Evolutionary conservation across 2,113 vertebrate genomes (phyloP).

Genomic region (Rostratula benghalensis): DNA sequence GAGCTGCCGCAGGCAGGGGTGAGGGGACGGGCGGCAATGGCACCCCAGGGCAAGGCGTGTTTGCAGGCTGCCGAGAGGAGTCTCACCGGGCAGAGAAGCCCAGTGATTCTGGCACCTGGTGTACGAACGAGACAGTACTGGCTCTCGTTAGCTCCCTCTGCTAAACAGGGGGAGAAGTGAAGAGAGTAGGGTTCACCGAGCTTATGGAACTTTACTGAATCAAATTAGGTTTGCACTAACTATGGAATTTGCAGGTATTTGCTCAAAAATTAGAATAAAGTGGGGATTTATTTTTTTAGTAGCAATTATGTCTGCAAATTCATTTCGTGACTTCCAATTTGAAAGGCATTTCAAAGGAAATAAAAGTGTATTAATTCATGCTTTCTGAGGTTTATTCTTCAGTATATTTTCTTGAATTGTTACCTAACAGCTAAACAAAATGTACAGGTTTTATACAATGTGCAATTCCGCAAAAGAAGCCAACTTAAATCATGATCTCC

Average conservation of each 20-base stretch:
- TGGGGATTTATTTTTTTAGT: too few species aligned
- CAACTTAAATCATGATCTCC: neutral
- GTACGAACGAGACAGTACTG: neutral
- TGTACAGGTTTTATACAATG: neutral
- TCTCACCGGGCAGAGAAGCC: neutral
- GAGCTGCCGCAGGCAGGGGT: neutral
- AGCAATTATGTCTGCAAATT: neutral
- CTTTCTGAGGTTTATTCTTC: neutral
- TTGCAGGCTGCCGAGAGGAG: neutral
- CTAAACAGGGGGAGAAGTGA: neutral
- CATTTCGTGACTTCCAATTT: neutral
- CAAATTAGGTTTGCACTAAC: neutral
- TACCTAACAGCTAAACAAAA: neutral
- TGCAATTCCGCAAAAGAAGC: neutral
- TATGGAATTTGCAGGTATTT: neutral
- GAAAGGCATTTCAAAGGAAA: neutral
- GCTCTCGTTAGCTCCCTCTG: neutral
- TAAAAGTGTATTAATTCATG: neutral
- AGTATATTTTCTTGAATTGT: neutral
- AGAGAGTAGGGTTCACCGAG: neutral
- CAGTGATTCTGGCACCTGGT: neutral
- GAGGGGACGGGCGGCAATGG: neutral
- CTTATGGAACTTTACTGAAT: neutral
- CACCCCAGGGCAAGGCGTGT: neutral
- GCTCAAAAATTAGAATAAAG: neutral